Base-by-base conservation (phyloP, 2,888 invertebrate genomes). In the Acanthococcus lagerstroemiae region DNA sequence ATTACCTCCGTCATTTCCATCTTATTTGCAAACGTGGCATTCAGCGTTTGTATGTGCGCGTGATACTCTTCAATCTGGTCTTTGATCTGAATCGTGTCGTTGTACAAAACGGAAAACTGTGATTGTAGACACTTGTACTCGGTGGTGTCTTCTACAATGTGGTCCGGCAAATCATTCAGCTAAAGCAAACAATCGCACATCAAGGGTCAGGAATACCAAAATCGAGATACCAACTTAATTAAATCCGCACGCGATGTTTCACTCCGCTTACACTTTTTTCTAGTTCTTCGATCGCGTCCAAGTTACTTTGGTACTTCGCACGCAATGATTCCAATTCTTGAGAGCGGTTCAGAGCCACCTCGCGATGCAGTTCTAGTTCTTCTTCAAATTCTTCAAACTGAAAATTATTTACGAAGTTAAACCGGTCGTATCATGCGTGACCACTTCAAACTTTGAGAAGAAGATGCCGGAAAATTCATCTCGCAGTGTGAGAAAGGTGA, bases 81-180 rank as follows among this genome's bases (percentile, higher is more conserved):
- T 78, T 95, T 94, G 74, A 97, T 83, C 77, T 92, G 90, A 89
- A 94, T 91, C 0, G 93, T 93, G 79, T 97, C 97, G 75, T 96
- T 95, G 77, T 95, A 95, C 1, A 97, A 81, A 46, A 97, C 95
- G 0, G 96, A 95, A 80, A 95, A 99, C 79, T 97, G 96, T 0
- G 95, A 94, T 77, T 97, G 96, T 19, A 99, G 82, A 76, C 95
- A 95, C 77, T 95, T 95, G 80, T 96, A 99, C 78, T 97, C 96
- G 0, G 95, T 95, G 1, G 95, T 96, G 78, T 95, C 95, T 19
- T 92, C 90, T 72, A 99, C 94, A 66, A 95, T 92, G 58, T 89
- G 90, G 76, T 96, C 95, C 0, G 97, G 96, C 37, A 97, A 79
- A 76, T 95, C 95, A 4, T 94, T 87, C 72, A 96, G 89, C 94